A percentile compares a stretch with the other conserved stretches of the same genome.
Evolutionary conservation across 1,140 invertebrate genomes (phyloP).

Genomic region (Zophobas morio): DNA sequence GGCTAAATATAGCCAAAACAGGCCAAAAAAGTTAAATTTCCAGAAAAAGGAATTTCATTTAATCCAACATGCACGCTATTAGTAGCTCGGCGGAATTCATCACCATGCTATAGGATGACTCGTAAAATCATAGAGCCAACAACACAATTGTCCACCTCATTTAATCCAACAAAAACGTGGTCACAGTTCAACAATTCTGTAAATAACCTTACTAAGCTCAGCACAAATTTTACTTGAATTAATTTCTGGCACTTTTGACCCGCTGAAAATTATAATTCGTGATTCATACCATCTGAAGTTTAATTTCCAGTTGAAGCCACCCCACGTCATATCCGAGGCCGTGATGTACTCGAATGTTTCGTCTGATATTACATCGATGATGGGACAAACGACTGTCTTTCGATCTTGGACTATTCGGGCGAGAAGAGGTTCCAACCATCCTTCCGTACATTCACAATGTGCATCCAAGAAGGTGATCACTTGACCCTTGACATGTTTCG

Average conservation of each 20-base stretch:
- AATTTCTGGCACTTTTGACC: neutral
- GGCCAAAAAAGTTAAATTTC: no score
- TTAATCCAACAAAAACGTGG: no score
- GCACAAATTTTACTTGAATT: neutral
- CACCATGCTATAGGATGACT: no score
- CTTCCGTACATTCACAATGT: conserved; percentile 95
- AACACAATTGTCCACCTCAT: no score
- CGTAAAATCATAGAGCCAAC: no score
- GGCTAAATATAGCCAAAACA: no score
- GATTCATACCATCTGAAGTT: conserved; percentile 92
- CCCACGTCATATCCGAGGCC: conserved; percentile 96
- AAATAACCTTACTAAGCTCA: no score
- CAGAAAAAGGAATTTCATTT: no score
- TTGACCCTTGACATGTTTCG: conserved; percentile 91
- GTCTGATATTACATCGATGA: conserved; percentile 98
- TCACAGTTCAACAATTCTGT: no score
- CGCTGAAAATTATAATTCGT: no score
- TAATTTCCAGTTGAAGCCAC: conserved; percentile 98
- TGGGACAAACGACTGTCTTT: conserved; percentile 95
- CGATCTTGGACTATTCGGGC: conserved; percentile 92
- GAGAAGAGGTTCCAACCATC: conserved; percentile 95
- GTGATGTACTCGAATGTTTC: conserved; percentile 97
- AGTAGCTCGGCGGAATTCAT: no score
- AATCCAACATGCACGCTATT: no score
- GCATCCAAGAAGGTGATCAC: conserved; percentile 97